Conservation (phyloP, 2,113 vertebrate species). For the Bos indicus region DNA sequence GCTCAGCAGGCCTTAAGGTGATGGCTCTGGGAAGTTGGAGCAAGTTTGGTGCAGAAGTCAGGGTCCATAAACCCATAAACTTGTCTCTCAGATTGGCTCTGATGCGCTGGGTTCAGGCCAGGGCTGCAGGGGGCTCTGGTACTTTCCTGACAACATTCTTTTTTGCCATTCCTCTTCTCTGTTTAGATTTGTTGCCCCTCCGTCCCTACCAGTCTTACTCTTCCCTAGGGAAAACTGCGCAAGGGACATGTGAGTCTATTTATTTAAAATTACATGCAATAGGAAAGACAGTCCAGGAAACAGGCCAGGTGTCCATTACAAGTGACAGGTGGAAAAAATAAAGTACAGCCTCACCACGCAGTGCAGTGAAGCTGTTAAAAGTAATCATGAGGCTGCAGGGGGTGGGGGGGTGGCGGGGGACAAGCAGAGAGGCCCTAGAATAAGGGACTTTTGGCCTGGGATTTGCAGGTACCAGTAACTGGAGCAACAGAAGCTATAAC, state of each 20-base stretch:
- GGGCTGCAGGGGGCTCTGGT: neutral
- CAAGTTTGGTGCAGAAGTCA: neutral
- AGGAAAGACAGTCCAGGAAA: neutral
- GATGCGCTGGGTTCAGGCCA: accelerated
- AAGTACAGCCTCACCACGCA: neutral
- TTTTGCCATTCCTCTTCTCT: neutral
- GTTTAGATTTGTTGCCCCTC: neutral
- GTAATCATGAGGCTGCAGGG: accelerated
- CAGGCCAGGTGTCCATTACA: neutral
- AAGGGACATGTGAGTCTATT: neutral
- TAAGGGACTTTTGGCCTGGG: neutral
- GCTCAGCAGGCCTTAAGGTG: neutral
- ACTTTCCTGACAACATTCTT: neutral
- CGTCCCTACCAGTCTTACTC: neutral
- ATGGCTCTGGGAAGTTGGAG: neutral
- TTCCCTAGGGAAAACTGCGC: neutral
- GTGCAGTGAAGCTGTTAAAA: neutral
- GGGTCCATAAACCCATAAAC: neutral
- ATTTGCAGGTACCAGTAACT: neutral
- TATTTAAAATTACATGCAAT: neutral
- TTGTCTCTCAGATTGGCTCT: neutral
- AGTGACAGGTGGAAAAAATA: neutral
- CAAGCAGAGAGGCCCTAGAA: neutral
- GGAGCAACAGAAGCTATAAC: neutral
- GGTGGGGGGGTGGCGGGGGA: neutral